Evolutionary conservation across 2,797 vertebrate species (phyloP).

Genomic region (Cossypha polioptera): DNA sequence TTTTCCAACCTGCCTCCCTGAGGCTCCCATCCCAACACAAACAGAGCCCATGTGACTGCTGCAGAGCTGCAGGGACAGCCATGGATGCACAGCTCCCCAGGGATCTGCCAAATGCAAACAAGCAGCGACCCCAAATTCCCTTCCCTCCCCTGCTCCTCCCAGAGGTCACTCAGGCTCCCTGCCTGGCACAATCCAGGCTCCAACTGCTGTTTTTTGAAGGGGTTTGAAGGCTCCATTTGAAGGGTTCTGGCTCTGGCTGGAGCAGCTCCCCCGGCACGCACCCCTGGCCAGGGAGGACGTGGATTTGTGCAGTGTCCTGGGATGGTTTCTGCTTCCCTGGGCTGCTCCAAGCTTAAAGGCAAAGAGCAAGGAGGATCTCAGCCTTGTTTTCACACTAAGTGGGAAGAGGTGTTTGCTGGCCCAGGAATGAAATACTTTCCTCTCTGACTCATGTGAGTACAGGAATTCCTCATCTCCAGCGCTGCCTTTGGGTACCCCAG

Average conservation of each 20-base stretch:
- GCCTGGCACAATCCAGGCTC: neutral
- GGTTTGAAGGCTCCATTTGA: neutral
- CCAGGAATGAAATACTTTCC: neutral
- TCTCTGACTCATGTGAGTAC: neutral
- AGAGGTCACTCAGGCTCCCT: neutral
- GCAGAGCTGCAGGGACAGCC: neutral
- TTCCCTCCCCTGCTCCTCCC: neutral
- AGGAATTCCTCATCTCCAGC: neutral
- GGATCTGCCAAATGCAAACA: neutral
- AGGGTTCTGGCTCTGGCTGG: neutral
- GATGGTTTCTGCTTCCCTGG: neutral
- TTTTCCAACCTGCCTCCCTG: neutral
- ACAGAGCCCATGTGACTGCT: constrained; percentile 19
- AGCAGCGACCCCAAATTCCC: neutral
- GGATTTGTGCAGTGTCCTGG: neutral
- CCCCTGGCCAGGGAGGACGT: neutral
- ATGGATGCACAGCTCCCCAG: neutral
- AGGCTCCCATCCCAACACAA: neutral
- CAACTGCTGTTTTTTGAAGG: neutral
- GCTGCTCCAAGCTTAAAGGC: neutral
- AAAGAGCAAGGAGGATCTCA: neutral
- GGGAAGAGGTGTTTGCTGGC: neutral
- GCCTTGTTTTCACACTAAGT: neutral
- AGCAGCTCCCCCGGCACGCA: neutral
- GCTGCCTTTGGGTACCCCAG: neutral